phyloP scores from a whole-genome alignment of 2,113 vertebrate genomes.

The Nesoenas mayeri region DNA sequence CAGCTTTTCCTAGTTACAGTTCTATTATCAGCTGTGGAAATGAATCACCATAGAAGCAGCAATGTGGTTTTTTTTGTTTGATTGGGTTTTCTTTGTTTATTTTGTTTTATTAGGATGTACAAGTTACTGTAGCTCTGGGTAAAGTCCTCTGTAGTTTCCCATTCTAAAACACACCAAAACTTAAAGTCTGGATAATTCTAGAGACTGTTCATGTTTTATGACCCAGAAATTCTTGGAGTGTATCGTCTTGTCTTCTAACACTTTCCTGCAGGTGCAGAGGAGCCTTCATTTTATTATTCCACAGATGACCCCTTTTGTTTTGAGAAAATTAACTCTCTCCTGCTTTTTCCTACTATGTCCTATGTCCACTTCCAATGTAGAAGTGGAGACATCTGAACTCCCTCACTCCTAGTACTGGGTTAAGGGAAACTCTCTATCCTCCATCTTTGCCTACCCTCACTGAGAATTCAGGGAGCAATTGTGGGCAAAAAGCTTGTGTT shows the following conservation, averaged over 20 bases:
- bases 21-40: neutral
- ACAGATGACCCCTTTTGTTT: neutral
- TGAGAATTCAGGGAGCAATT: neutral
- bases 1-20: neutral
- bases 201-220: neutral
- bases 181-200: neutral
- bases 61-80: neutral
- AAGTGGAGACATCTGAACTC: neutral
- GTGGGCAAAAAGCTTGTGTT: neutral
- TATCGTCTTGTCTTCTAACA: neutral
- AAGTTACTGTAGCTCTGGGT: neutral
- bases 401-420: too few species aligned
- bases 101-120: neutral
- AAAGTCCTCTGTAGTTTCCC: neutral
- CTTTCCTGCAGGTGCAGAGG: neutral
- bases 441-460: neutral
- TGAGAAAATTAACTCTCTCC: neutral
- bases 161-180: neutral
- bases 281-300: neutral
- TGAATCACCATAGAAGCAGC: neutral
- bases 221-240: neutral
- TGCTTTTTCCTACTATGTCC: neutral
- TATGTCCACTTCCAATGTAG: neutral
- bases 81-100: too few species aligned
- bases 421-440: neutral